Evolutionary conservation across 2,888 invertebrate genomes (phyloP).

Genomic region (Pedicia rivosa): DNA sequence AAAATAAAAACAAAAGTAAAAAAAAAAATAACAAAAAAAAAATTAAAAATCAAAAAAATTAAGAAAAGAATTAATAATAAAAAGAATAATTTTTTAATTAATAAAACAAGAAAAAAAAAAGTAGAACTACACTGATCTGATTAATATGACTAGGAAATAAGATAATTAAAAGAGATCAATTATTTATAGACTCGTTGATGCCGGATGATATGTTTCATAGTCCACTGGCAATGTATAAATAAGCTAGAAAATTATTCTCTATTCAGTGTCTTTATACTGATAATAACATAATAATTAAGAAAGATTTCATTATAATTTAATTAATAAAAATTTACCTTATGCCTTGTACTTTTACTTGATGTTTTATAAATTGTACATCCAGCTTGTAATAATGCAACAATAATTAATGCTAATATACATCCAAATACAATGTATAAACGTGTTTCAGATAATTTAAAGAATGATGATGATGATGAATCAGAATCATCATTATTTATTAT

Average conservation of each 20-base stretch:
- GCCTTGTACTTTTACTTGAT: slow-evolving; percentile 39
- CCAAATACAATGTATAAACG: slow-evolving; percentile 71
- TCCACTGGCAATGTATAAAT: slow-evolving; percentile 32
- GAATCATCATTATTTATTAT: slow-evolving; percentile 23
- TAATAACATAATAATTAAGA: not conserved
- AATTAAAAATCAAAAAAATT: too few relatives aligned
- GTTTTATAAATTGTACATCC: slow-evolving; percentile 64
- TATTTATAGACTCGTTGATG: slow-evolving; percentile 19
- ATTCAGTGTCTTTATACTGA: slow-evolving; percentile 9
- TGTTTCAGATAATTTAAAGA: slow-evolving; percentile 50
- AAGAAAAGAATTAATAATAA: too few relatives aligned
- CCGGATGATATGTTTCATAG: slow-evolving; percentile 32
- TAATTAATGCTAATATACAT: slow-evolving; percentile 60
- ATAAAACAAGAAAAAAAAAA: too few relatives aligned
- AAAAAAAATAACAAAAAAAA: too few relatives aligned
- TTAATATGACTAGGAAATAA: too few relatives aligned
- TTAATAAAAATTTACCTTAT: slow-evolving; percentile 42
- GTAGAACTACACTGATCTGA: too few relatives aligned
- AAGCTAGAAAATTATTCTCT: slow-evolving; percentile 30
- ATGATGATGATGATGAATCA: slow-evolving; percentile 28
- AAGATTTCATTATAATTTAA: not conserved
- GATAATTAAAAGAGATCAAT: too few relatives aligned
- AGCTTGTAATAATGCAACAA: slow-evolving; percentile 70
- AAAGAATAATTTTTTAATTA: too few relatives aligned
- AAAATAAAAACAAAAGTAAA: too few relatives aligned